phyloP scores from a whole-genome alignment of 2,797 vertebrate species.

The Epinephelus coioides region DNA sequence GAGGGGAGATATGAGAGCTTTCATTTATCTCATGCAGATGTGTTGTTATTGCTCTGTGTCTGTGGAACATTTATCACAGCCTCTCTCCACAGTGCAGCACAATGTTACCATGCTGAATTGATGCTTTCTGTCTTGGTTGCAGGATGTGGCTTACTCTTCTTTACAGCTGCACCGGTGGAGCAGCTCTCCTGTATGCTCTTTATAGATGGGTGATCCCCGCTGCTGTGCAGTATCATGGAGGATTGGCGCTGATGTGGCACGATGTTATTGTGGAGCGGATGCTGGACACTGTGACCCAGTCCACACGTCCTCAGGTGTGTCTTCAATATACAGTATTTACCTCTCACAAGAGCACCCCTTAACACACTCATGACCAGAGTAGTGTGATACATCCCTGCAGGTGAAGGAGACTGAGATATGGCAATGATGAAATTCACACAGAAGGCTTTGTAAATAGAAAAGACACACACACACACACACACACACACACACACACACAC shows the following conservation, averaged over 20 bases:
- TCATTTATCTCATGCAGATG: constrained; percentile 62
- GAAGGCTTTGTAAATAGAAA: too few relatives aligned
- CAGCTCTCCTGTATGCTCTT: constrained; percentile 71
- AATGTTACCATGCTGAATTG: neutral
- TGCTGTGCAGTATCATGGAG: constrained; percentile 75
- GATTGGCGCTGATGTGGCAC: constrained; percentile 83
- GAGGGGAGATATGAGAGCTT: constrained; percentile 51
- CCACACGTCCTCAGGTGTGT: constrained; percentile 84
- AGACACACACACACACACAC: too few relatives aligned
- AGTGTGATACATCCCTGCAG: neutral
- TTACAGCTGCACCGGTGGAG: constrained; percentile 64
- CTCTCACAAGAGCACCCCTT: neutral
- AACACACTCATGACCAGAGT: neutral
- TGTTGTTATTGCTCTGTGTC: constrained; percentile 14
- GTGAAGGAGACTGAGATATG: neutral
- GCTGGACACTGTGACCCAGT: constrained; percentile 77
- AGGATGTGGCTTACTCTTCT: constrained; percentile 79
- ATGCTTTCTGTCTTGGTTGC: constrained; percentile 35
- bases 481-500: neutral
- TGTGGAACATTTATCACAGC: constrained; percentile 11
- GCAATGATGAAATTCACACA: neutral
- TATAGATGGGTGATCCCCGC: constrained; percentile 80
- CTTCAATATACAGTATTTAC: neutral
- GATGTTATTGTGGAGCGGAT: constrained; percentile 75
- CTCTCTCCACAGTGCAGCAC: neutral